These are phyloP conservation scores for Muntiacus muntjak DNA, from an alignment of 2,113 vertebrate genomes.

Conservation along the genomic window DNA sequence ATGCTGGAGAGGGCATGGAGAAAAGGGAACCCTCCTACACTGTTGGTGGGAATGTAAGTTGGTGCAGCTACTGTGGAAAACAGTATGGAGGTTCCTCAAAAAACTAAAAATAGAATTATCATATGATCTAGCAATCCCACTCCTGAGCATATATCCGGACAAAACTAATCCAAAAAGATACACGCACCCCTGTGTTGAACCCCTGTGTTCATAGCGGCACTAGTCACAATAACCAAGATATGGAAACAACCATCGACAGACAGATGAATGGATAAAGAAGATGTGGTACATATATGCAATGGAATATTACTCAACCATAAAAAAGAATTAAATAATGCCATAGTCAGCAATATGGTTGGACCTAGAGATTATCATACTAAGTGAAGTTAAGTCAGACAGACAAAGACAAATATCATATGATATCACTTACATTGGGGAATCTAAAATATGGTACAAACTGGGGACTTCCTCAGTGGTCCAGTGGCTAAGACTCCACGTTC, in stretches of 20 bases:
- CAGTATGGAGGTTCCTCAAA: neutral
- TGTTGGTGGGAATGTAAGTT: neutral
- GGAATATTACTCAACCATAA: neutral
- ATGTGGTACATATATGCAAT: neutral
- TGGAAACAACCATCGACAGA: neutral
- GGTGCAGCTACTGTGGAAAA: neutral
- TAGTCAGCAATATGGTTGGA: neutral
- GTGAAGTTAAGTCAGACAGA: neutral
- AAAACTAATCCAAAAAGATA: neutral
- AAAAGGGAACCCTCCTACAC: neutral
- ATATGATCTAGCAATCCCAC: neutral
- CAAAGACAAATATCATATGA: neutral
- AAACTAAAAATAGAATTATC: neutral
- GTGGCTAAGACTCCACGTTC: neutral
- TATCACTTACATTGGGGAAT: neutral
- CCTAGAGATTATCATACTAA: neutral
- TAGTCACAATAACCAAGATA: neutral
- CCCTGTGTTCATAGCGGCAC: neutral
- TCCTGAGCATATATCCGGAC: neutral
- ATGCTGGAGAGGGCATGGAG: neutral
- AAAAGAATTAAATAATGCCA: neutral
- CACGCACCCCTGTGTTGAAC: neutral
- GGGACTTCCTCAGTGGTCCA: neutral
- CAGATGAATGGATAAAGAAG: neutral
- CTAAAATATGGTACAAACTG: neutral